Base-by-base conservation (phyloP, 2,797 vertebrate genomes). In the Smutsia gigantea region DNA sequence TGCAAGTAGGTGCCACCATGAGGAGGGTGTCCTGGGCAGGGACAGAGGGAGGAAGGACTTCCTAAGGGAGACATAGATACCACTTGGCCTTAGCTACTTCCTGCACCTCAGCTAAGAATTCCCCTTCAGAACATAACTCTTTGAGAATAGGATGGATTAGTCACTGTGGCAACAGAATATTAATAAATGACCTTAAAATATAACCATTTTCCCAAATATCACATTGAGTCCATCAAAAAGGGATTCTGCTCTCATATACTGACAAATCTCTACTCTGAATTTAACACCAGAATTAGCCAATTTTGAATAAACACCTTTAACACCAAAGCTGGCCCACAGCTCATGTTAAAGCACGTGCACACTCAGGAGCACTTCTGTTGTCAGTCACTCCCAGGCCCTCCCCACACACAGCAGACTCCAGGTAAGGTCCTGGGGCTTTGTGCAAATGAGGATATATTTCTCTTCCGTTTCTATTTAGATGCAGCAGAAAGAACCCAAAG, bases 221-320 rank as follows among this genome's bases (percentile, higher is more conserved):
- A n/a, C 27, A 51, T 7, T 27, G 17, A 69, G 31, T 18, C 90
- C 84, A 97, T 42, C 7, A 23, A 42, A 96, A 61, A 2, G 23
- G 14, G 1, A 84, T 87, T 55, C 31, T 11, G 18, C 8, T 69
- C 21, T 90, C 69, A 71, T 75, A 59, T 59, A 59, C 86, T 78
- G 69, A 97, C 72, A 84, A 31, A 75, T 23, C 14, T 42, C 59
- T 63, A 19, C 29, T 27, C 17, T 66, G 34, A 86, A 37, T 27
- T 31, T n/a, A 84, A 63, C 27, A 78, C 15, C 27, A 63, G 29
- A 37, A 19, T 87, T 66, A 53, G 15, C 6, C 34, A 57, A 42
- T 81, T 93, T 55, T 95, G 85, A 77, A 94, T 75, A 68, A 95
- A 89, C 39, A 46, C 2, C 13, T 93, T 85, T 59, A 91, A 92